A percentile compares a stretch with the other conserved stretches of the same genome.
Conservation (phyloP, 2,797 vertebrate genomes). For the Alosa sapidissima region DNA sequence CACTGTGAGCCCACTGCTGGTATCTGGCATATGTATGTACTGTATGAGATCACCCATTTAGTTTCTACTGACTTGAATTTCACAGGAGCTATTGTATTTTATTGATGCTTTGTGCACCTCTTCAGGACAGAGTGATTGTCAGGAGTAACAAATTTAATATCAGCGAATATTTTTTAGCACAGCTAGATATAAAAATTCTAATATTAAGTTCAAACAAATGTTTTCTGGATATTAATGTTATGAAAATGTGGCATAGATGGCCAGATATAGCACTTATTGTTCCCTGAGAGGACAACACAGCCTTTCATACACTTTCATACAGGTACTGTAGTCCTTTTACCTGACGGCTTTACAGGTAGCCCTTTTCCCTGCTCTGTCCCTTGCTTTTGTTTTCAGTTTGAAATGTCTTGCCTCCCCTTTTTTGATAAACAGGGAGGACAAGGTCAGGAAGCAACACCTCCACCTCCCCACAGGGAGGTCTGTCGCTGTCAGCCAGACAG, state of each 20-base stretch:
- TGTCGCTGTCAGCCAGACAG: background rate
- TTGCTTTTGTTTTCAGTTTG: background rate
- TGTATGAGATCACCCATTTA: background rate
- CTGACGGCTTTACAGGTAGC: background rate
- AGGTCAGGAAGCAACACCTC: background rate
- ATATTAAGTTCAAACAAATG: background rate
- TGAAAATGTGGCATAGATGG: background rate
- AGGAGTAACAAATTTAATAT: background rate
- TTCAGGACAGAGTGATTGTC: background rate
- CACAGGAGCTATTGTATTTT: background rate
- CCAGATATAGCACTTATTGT: background rate
- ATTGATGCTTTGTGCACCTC: background rate
- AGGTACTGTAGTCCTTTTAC: background rate
- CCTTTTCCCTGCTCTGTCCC: background rate
- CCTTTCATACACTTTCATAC: background rate
- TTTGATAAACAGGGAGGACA: background rate
- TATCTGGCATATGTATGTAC: background rate
- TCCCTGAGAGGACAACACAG: background rate
- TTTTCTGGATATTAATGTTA: background rate
- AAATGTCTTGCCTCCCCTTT: background rate
- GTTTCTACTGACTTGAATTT: background rate
- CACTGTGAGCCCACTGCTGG: background rate
- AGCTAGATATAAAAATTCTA: background rate
- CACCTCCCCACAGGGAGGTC: background rate
- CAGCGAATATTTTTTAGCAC: background rate